Evolutionary conservation across 2,113 vertebrate genomes (phyloP), one percentile per base, ranked within the genome.

Genomic region (Neodon shergylaensis): DNA sequence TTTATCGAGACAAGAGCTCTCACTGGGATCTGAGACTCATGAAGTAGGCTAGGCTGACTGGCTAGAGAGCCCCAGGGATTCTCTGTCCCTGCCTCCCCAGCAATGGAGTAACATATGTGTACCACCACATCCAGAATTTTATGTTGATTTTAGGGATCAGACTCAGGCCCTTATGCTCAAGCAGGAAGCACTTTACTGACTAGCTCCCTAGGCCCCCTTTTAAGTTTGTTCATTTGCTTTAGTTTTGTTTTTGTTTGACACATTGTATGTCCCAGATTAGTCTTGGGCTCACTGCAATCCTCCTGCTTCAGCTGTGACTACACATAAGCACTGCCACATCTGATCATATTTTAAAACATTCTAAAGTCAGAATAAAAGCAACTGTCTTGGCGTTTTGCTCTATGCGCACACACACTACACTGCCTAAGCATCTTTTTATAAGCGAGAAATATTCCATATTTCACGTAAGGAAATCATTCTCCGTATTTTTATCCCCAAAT

Each of bases 291-390:
- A 47, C 16, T 70, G 44, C 21, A 66, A 22, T 70, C 33, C 84
- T 68, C 65, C 65, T 16, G 33, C 26, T 14, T 52, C 65, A 70
- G 33, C 84, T 87, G 84, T 36, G 44, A 26, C 21, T n/a, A 24
- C 63, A n/a, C 31, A 36, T n/a, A 14, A 39, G 49, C 33, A 81
- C 17, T 22, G 22, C 36, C 36, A 82, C 12, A 61, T 61, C 79
- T 58, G n/a, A 61, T 54, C 21, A n/a, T 22, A 87, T 24, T 87
- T 49, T 79, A 65, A 93, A 65, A 52, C 82, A 89, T 24, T 84
- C 70, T 91, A 28, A 94, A 78, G 73, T 91, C 70, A 79, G 63
- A 79, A 78, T 74, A 96, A 96, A 47, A 61, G 74, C 70, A 83
- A 61, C 31, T 10, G 73, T n/a, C 10, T 63, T 73, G 2, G 76